A percentile compares a stretch with the other conserved stretches of the same genome.
Conservation (phyloP, 2,888 invertebrate genomes). For the Orthosia cruda region DNA sequence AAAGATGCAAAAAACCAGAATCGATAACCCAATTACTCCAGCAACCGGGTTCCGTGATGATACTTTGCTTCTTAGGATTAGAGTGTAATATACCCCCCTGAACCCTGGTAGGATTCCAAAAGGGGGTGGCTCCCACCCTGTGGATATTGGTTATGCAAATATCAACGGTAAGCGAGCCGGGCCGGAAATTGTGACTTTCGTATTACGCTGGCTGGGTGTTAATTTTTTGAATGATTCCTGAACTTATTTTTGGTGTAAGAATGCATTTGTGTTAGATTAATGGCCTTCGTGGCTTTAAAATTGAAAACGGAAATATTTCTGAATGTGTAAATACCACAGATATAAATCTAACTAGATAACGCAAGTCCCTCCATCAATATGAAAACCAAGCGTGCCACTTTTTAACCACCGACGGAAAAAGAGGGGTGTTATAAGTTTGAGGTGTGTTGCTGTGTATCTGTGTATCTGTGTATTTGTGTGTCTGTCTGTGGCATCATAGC, state of each 20-base stretch:
- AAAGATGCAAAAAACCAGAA: background rate
- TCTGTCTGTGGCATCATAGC: too few relatives aligned
- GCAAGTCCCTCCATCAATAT: too few relatives aligned
- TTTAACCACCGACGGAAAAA: too few relatives aligned
- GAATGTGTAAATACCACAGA: too few relatives aligned
- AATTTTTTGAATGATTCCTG: slow-evolving; percentile 57
- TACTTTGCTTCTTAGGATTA: slow-evolving; percentile 50
- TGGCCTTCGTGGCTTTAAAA: background rate
- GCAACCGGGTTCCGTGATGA: slow-evolving; percentile 37
- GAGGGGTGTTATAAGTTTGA: too few relatives aligned
- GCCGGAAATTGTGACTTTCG: slow-evolving; percentile 64
- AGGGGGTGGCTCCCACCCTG: slow-evolving; percentile 50
- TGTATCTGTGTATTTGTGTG: too few relatives aligned
- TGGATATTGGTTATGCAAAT: slow-evolving; percentile 70
- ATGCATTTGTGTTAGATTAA: slow-evolving; percentile 6
- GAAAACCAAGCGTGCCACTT: too few relatives aligned
- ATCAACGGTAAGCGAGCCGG: slow-evolving; percentile 45
- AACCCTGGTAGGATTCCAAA: slow-evolving; percentile 34
- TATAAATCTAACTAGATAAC: too few relatives aligned
- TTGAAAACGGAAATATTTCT: background rate
- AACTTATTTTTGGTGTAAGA: slow-evolving; percentile 15
- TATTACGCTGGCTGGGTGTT: slow-evolving; percentile 45
- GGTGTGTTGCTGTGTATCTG: too few relatives aligned
- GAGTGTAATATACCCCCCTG: slow-evolving; percentile 36
- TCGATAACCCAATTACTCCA: too few relatives aligned